Evolutionary conservation across 2,888 invertebrate genomes (phyloP), one percentile per base, ranked within the genome.

Genomic region (Petrophora chlorosata): DNA sequence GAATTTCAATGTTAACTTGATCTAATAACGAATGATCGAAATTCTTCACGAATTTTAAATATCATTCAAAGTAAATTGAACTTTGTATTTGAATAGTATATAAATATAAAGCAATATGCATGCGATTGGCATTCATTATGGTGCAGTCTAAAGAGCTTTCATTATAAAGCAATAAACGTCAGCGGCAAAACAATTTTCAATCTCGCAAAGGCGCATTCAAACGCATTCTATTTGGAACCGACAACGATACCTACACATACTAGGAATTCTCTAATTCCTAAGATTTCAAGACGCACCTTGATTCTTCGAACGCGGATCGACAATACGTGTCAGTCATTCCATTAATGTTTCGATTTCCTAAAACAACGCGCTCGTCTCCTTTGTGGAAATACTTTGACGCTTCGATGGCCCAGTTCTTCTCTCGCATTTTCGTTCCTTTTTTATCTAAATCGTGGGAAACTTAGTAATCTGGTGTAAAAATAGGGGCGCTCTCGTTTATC

Each of bases 311-410:
- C 61, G 60, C 58, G 63, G 65, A 66, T 76, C 72, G 65, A 78
- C 76, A 76, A 79, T 77, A 84, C 75, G 85, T 83, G 88, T 87
- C 86, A 83, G 87, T 80, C 84, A 86, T 88, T 87, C 84, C 78
- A 85, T 77, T 85, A 82, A 83, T 79, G 81, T 76, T 73, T 72
- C 71, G 77, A 77, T 87, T 89, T 84, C 85, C 73, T 70, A 81
- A 87, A 88, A 87, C 80, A 76, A 70, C 71, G 74, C 76, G 65
- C 73, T 73, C 71, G 60, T 68, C 65, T 65, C 71, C 74, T 75
- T 78, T 76, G 71, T 71, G 73, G 70, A 82, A 83, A 84, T 87
- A 85, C 81, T 61, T 87, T 87, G 82, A 85, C 86, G 85, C 83
- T 78, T 79, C 58, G 53, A 59, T 67, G 70, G 70, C 68, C 57